Evolutionary conservation across 2,888 invertebrate genomes (phyloP).

Genomic region (Merodon equestris): DNA sequence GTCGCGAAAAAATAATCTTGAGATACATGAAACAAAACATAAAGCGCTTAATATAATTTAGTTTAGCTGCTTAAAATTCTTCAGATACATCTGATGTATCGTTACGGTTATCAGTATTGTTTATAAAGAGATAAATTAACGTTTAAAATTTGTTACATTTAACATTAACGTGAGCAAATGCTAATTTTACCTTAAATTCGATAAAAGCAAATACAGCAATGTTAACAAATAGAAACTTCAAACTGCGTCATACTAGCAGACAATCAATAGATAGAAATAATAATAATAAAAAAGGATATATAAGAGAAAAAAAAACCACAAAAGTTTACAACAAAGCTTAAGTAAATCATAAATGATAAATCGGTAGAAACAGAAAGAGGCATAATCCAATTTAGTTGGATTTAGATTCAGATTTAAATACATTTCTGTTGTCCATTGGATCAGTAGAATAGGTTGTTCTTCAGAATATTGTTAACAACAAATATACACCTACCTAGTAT

Average conservation of each 20-base stretch:
- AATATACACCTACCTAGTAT: slow-evolving; percentile 82
- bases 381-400: too few relatives aligned
- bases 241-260: slow-evolving; percentile 52
- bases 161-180: slow-evolving; percentile 63
- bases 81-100: slow-evolving; percentile 57
- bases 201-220: slow-evolving; percentile 31
- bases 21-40: slow-evolving; percentile 60
- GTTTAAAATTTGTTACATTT: slow-evolving; percentile 62
- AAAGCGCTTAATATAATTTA: slow-evolving; percentile 4
- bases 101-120: slow-evolving; percentile 21
- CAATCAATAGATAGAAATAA: slow-evolving; percentile 29
- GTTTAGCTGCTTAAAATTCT: slow-evolving; percentile 19
- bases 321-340: slow-evolving; percentile 60
- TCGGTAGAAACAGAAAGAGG: too few relatives aligned
- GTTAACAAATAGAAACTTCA: slow-evolving; percentile 49
- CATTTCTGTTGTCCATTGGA: too few relatives aligned
- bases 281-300: slow-evolving; percentile 29
- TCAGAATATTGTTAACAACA: too few relatives aligned
- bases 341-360: slow-evolving; percentile 26
- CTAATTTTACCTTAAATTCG: slow-evolving; percentile 17
- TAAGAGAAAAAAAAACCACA: slow-evolving; percentile 37
- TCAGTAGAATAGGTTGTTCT: too few relatives aligned
- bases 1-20: slow-evolving; percentile 51
- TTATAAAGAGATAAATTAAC: slow-evolving; percentile 54
- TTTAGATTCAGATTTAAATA: slow-evolving; percentile 4